These are phyloP conservation scores for Trichogramma evanescens DNA, from an alignment of 2,888 invertebrate species.

Conservation along the genomic window DNA sequence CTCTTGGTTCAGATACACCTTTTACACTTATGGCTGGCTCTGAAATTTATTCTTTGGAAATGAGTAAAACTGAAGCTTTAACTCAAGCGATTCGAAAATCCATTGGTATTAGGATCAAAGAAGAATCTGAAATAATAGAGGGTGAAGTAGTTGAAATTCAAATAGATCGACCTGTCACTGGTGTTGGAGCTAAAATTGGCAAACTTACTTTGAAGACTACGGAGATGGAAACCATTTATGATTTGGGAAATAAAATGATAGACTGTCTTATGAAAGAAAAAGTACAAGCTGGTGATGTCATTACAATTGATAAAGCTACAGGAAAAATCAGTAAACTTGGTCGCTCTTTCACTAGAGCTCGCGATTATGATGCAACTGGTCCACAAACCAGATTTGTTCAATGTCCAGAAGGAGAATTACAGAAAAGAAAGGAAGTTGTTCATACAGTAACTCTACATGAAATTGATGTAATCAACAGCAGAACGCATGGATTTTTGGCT, in stretches of 20 bases:
- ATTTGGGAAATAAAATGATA: conserved; percentile 96
- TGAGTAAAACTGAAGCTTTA: conserved; percentile 98
- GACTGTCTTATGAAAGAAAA: conserved; percentile 94
- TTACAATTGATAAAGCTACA: conserved; percentile 97
- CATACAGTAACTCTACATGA: conserved; percentile 99
- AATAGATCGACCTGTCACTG: conserved; percentile 90
- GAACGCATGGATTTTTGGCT: conserved; percentile 95
- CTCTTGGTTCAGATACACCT: conserved; percentile 89
- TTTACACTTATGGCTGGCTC: conserved; percentile 98
- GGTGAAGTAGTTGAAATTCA: conserved; percentile 98
- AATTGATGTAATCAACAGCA: conserved; percentile 97
- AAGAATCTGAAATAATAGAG: conserved; percentile 97
- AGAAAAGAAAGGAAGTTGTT: conserved; percentile 94
- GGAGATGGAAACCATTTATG: conserved; percentile 99
- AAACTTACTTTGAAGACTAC: conserved; percentile 96
- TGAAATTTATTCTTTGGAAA: conserved; percentile 96
- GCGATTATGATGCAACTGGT: conserved; percentile 95
- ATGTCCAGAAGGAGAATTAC: conserved; percentile 96
- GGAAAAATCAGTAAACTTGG: conserved; percentile 88
- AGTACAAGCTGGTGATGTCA: conserved; percentile 90
- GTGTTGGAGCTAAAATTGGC: conserved; percentile 80
- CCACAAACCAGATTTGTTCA: conserved; percentile 87
- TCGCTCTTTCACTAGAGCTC: conserved; percentile 88
- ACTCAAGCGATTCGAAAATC: conserved; percentile 94
- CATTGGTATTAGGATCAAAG: conserved; percentile 95